phyloP scores from a whole-genome alignment of 2,113 vertebrate species.

The Poicephalus meyeri region DNA sequence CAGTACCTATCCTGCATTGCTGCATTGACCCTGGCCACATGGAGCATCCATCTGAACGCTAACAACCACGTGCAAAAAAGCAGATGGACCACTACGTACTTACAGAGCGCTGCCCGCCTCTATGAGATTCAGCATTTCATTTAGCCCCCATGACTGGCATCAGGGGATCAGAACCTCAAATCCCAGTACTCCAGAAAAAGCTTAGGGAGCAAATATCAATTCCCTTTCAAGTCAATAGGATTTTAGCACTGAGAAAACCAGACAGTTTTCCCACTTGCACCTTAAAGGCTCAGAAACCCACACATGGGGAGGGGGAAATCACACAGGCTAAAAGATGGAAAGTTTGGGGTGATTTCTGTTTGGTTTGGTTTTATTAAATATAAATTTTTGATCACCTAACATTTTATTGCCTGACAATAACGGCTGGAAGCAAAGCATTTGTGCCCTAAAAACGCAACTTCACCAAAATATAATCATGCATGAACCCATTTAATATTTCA shows the following conservation, averaged over 20 bases:
- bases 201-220: not conserved
- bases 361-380: not conserved
- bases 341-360: accelerated
- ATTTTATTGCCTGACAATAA: not conserved
- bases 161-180: not conserved
- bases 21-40: not conserved
- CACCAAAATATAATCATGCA: not conserved
- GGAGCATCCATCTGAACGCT: not conserved
- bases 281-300: not conserved
- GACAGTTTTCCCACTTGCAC: not conserved
- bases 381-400: not conserved
- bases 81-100: accelerated
- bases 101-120: not conserved
- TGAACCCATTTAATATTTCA: not conserved
- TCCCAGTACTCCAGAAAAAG: not conserved
- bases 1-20: not conserved
- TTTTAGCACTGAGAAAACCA: not conserved
- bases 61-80: not conserved
- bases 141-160: not conserved
- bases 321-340: not conserved
- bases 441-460: not conserved
- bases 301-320: not conserved
- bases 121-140: not conserved
- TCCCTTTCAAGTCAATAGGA: not conserved
- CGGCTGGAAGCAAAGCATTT: not conserved